Evolutionary conservation across 1,140 invertebrate genomes (phyloP), one percentile per base, ranked within the genome.

Genomic region (Goniozus legneri): DNA sequence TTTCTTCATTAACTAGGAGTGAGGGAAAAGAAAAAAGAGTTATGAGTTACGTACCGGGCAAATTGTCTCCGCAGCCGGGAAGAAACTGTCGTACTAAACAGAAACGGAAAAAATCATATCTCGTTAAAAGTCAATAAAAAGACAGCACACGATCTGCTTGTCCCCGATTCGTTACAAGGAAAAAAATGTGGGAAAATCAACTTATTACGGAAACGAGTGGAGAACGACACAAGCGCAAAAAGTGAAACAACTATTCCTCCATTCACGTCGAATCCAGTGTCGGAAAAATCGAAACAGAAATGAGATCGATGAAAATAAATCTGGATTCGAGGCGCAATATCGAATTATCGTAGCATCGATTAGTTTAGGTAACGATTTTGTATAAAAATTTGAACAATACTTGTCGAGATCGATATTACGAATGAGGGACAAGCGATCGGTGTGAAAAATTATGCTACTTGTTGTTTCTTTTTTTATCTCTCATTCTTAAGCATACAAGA

Each of bases 1-100:
- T n/a, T n/a, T n/a, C n/a, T n/a, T n/a, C n/a, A n/a, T n/a, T n/a
- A 46, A 34, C 43, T 50, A 39, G 39, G 36, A 27, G 67, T 65
- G 61, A 65, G 62, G 66, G 57, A 67, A 69, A 73, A 73, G 62
- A 70, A 70, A 68, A 70, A 68, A 65, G 64, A 59, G 58, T 67
- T 67, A 59, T 55, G 55, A 73, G 64, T 75, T 82, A 84, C 82
- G 78, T 83, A 84, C 82, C 81, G 80, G 81, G 80, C 73, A 82
- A 78, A 81, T 81, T 82, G 77, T 83, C 81, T 80, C 80, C 82
- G 73, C 80, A 79, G 78, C 81, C 80, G 80, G 80, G 81, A 78
- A 83, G 80, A 82, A 81, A 83, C 75, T 83, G 82, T 81, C 82
- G 82, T 80, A 83, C 82, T 83, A 83, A 79, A 80, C 79, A 81